phyloP scores from a whole-genome alignment of 1,140 invertebrate species.

The Drosophila novamexicana region DNA sequence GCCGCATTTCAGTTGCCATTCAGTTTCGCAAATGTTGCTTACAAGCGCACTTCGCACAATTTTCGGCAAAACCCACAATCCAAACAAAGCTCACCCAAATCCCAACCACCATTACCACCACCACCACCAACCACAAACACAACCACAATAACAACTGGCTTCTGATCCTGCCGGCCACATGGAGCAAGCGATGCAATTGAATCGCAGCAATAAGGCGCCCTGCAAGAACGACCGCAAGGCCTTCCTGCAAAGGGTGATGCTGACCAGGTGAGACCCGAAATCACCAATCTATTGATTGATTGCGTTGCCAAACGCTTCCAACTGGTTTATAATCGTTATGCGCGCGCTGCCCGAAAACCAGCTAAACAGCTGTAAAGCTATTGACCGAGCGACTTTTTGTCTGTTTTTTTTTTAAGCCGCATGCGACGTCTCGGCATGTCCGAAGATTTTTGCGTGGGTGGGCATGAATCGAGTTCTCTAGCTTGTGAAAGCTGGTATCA shows the following conservation, averaged over 20 bases:
- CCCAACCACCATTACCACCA: slow-evolving; percentile 7
- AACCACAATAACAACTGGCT: background rate
- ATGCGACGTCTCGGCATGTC: slow-evolving; percentile 22
- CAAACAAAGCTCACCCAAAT: slow-evolving; percentile 19
- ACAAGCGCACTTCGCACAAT: slow-evolving; percentile 78
- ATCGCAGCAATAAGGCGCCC: slow-evolving; percentile 74
- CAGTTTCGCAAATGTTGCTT: slow-evolving; percentile 83
- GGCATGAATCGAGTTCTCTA: slow-evolving; percentile 30
- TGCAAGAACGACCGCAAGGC: slow-evolving; percentile 84
- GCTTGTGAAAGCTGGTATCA: slow-evolving; percentile 8
- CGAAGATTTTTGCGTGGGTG: slow-evolving; percentile 30
- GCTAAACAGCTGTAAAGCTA: slow-evolving; percentile 75
- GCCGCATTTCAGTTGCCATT: slow-evolving; percentile 81
- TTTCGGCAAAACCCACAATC: slow-evolving; percentile 45
- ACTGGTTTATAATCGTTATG: slow-evolving; percentile 63
- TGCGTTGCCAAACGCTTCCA: slow-evolving; percentile 60
- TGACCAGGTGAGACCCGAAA: slow-evolving; percentile 76
- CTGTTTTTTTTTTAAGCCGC: slow-evolving; percentile 43
- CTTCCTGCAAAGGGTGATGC: slow-evolving; percentile 78
- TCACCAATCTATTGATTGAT: slow-evolving; percentile 62
- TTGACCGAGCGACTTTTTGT: slow-evolving; percentile 74
- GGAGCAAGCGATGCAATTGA: slow-evolving; percentile 75
- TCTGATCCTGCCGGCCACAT: slow-evolving; percentile 50
- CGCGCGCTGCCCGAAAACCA: slow-evolving; percentile 26
- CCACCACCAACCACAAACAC: slow-evolving; percentile 6